Evolutionary conservation across 2,113 vertebrate genomes (phyloP), one percentile per base, ranked within the genome.

Genomic region (Choloepus hoffmanni): DNA sequence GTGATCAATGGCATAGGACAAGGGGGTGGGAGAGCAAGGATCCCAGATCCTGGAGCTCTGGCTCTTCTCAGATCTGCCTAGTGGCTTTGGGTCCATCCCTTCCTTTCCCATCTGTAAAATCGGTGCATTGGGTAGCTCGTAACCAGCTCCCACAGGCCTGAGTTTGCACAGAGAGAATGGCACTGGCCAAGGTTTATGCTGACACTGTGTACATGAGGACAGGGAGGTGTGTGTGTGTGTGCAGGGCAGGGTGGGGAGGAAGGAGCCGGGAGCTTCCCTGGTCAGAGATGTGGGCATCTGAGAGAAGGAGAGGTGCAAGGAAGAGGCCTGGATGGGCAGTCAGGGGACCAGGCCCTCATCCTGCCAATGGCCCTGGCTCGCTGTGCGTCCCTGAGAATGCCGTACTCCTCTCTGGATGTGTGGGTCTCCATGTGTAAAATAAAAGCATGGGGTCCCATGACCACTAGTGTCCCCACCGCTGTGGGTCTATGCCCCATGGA

Each of bases 171-270:
- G 3, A n/a, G 63, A 45, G 19, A n/a, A 28, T 1, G 1, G 15
- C 53, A 1, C 36, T 30, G 43, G 76, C 74, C 14, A 0, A 30
- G 26, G 85, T 40, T 63, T 6, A 19, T 33, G 9, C 4, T 15
- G 40, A 40, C 40, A 0, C 14, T 10, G 36, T 0, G 1, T 0
- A 3, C 0, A 0, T 10, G 43, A 24, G 0, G 14, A 21, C 26
- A 4, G 45, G 62, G 18, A 23, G 26, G 5, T 2, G 33, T 10
- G 18, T 12, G 45, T 4, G 7, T 65, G 9, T 3, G 13, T 2
- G 15, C 3, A 3, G 67, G 33, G 26, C n/a, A 23, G 18, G 5
- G 23, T 16, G 0, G 4, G 76, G 7, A 26, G 45, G 81, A 50
- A 26, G 55, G 85, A 50, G 28, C 65, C 3, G 19, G 21, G 53